Evolutionary conservation across 2,888 invertebrate species (phyloP), one percentile per base, ranked within the genome.

Genomic region (Macaria liturata): DNA sequence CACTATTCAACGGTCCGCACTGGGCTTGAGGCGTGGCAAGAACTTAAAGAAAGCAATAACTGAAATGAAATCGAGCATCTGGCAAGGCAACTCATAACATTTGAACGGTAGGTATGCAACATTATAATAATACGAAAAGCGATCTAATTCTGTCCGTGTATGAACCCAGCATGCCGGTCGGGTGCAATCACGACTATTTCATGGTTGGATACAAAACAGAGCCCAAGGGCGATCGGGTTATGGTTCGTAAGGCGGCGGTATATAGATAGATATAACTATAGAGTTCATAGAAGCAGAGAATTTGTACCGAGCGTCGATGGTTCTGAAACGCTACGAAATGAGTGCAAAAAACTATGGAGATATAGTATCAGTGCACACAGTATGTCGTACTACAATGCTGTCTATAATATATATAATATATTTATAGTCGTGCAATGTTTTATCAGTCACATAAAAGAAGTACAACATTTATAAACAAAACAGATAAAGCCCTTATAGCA

Each of bases 161-260:
- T 32, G 52, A 55, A 72, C 65, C 61, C 52, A 61, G 68, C 72
- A 78, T 75, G 63, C 77, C 78, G 60, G 61, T 66, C 67, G 61
- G 62, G 69, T 75, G 71, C 71, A 73, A 68, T 80, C 81, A 78
- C 67, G 63, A 73, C 68, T 80, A 81, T 80, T 84, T 80, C 70
- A 77, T 74, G 75, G 74, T 63, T 72, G 65, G 62, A 69, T 75
- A 74, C 73, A 66, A 76, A 78, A 71, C 72, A 71, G 71, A 74
- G 66, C 66, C 54, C 58, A 68, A 58, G 20, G 20, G 68, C 71
- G 72, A 75, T 73, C 72, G 57, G 61, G 55, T 47, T 59, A 39
- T 56, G 9, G n/a, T 7, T 31, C 37, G 48, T 54, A 49, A 54
- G 37, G 40, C 45, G 30, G 42, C 5, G n/a, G 6, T 54, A 37